Base-by-base conservation (phyloP, 2,888 invertebrate genomes). In the Apamea anceps region DNA sequence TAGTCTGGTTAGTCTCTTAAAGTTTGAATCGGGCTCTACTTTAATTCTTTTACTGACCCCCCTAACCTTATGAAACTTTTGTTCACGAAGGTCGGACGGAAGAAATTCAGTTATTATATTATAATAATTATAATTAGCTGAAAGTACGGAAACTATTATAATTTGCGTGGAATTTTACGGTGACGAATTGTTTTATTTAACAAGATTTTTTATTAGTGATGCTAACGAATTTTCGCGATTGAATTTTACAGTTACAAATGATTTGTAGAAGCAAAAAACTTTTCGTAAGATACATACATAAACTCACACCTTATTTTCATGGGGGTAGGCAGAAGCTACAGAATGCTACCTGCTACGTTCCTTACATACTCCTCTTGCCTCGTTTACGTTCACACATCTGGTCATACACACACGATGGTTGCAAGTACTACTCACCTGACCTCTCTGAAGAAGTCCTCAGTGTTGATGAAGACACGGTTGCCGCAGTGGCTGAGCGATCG, bases 61-160 rank as follows among this genome's bases (percentile, higher is more conserved):
- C 7, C 21, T 13, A 42, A 57, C 73, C 80, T 82, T 79, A 71
- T 8, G 10, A 7, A 4, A 82, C 51, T 66, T 71, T 66, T 25
- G n/a, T 37, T 37, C 32, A 25, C 10, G 42, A 73, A 81, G 81
- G 84, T 28, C 18, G 51, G 6, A 25, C 72, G 65, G 72, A 81
- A 84, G 81, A 86, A 79, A 84, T 79, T 71, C 62, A 32, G 12
- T 48, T n/a, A 21, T 32, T 6, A 21, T n/a, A 45, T 57, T 6
- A 48, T 8, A 51, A 32, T 66, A 51, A 32, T 66, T 48, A 25
- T 57, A 57, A 48, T 66, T 7, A 51, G 15, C 62, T 2, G 70
- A 70, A 54, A 54, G 67, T 77, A 42, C 62, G 51, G 77, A 70
- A 79, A 32, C 13, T 60, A 18, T 63, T 21, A 21, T 25, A 0